Evolutionary conservation across 2,797 vertebrate genomes (phyloP), one percentile per base, ranked within the genome.

Genomic region (Coregonus sp.): DNA sequence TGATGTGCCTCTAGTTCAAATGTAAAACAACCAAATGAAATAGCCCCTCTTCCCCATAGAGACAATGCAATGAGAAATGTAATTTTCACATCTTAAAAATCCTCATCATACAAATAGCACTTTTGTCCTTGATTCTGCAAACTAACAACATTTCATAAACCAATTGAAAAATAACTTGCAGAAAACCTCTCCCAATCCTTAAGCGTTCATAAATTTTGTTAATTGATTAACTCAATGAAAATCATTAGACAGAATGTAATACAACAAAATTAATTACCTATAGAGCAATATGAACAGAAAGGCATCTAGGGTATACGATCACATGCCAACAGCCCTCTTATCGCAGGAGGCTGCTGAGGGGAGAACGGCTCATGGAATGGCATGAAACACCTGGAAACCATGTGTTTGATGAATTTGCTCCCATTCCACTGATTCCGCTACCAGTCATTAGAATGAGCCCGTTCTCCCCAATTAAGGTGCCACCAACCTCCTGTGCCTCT

Each of bases 11-110:
- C 85, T 70, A 82, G 67, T 86, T 81, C 11, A 82, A 88, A 73
- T 56, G 2, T 83, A 75, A 35, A 73, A 52, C 59, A 78, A 72
- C 77, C 59, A 63, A 25, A 25, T 63, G 20, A 9, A 63, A 70
- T 9, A 75, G 63, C 79, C 86, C 67, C 25, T 73, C 80, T 76
- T 70, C 78, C 71, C 33, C 14, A 70, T 71, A 76, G 73, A 88
- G 86, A 91, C 89, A 90, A 89, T 86, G 80, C 80, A 83, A 84
- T 74, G 77, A 89, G 52, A 82, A 85, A 83, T 74, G 84, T 82
- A 73, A 76, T 88, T 83, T 87, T 76, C 72, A 86, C 84, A 76
- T 84, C 52, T 84, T 81, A 74, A 83, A 87, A 85, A 85, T 89
- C 40, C 11, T 12, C 40, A 47, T 47, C 89, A 85, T 81, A 79